Evolutionary conservation across 2,113 vertebrate genomes (phyloP).

Genomic region (Phalacrocorax brasilianus): DNA sequence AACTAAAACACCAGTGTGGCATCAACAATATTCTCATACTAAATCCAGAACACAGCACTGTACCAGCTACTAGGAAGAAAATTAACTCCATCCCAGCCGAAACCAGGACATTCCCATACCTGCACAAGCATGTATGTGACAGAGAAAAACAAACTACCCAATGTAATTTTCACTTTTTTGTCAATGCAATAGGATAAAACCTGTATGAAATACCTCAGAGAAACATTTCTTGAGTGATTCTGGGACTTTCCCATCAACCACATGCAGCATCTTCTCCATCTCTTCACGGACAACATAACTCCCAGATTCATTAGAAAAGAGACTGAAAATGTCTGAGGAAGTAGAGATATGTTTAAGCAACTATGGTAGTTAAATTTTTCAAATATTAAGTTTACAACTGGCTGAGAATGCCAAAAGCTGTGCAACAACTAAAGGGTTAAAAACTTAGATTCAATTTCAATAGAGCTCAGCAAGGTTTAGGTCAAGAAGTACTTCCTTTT

Average conservation of each 20-base stretch:
- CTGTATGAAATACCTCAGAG: conserved; percentile 81
- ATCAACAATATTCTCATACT: too few relatives aligned
- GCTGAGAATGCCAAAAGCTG: neutral
- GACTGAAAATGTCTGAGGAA: conserved; percentile 93
- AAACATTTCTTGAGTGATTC: conserved; percentile 92
- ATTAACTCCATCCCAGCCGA: too few relatives aligned
- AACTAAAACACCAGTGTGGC: too few relatives aligned
- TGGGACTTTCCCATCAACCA: conserved; percentile 94
- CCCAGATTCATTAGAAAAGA: conserved; percentile 93
- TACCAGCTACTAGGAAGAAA: too few relatives aligned
- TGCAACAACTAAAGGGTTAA: neutral
- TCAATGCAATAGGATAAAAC: neutral
- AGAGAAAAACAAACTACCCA: neutral
- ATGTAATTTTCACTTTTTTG: neutral
- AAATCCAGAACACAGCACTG: too few relatives aligned
- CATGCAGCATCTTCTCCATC: conserved; percentile 91
- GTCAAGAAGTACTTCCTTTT: neutral
- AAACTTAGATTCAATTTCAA: neutral
- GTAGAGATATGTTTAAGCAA: neutral
- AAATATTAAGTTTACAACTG: neutral
- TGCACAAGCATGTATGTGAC: rapidly evolving
- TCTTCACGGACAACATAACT: conserved; percentile 92
- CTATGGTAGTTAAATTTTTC: neutral
- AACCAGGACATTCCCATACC: neutral
- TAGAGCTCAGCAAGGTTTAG: neutral